Conservation (phyloP, 2,888 invertebrate genomes). For the Synanthedon formicaeformis region DNA sequence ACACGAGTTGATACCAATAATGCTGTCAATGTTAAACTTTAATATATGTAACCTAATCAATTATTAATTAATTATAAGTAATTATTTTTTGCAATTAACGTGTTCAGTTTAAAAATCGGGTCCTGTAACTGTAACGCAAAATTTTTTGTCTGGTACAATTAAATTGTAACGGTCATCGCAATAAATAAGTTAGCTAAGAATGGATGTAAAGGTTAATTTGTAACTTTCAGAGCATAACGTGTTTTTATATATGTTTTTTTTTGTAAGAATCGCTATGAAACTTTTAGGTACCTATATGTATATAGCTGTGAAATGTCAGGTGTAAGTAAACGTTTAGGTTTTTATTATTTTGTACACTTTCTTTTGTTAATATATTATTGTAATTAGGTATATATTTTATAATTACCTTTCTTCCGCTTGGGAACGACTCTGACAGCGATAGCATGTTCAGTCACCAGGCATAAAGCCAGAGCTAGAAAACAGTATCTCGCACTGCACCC, state of each 20-base stretch:
- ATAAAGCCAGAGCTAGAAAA: conserved; percentile 63
- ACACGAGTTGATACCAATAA: neutral
- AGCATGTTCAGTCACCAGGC: conserved; percentile 61
- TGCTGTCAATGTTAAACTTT: too few species aligned
- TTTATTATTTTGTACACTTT: too few species aligned
- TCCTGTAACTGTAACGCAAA: neutral
- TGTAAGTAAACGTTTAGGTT: too few species aligned
- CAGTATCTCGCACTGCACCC: conserved; percentile 66
- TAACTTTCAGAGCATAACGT: neutral
- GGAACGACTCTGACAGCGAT: conserved; percentile 69
- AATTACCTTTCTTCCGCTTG: conserved; percentile 70
- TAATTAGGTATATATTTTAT: neutral
- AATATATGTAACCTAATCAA: neutral
- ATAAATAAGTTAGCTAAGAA: neutral
- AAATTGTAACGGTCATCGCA: neutral
- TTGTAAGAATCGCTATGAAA: neutral
- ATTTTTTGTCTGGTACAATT: neutral
- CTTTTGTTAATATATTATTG: neutral
- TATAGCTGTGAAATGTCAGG: too few species aligned
- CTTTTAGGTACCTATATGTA: neutral
- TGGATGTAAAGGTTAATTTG: neutral
- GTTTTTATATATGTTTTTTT: neutral
- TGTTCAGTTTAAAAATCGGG: neutral
- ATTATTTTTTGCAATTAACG: neutral
- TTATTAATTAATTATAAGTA: neutral